phyloP scores from a whole-genome alignment of 2,113 vertebrate species.

The Alectura lathami region DNA sequence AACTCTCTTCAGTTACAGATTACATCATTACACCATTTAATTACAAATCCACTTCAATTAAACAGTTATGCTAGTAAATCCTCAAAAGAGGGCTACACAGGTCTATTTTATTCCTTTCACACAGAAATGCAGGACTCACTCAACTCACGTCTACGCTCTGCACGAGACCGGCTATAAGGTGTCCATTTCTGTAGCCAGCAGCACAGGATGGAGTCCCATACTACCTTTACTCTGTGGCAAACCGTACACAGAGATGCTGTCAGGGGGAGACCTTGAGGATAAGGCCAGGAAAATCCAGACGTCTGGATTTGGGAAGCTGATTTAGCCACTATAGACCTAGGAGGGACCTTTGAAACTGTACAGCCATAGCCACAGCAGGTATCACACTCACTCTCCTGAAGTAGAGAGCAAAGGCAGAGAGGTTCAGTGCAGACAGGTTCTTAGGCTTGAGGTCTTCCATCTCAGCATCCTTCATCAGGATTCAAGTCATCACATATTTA shows the following conservation, averaged over 20 bases:
- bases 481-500: background rate
- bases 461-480: background rate
- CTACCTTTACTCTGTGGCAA: background rate
- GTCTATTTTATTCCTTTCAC: background rate
- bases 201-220: background rate
- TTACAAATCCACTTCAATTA: background rate
- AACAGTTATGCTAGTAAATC: background rate
- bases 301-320: background rate
- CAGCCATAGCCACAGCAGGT: too few species aligned
- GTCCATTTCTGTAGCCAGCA: background rate
- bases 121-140: too few species aligned
- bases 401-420: background rate
- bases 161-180: background rate
- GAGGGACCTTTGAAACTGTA: too few species aligned
- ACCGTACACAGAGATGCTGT: background rate
- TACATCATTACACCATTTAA: background rate
- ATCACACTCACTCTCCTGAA: background rate
- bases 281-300: background rate
- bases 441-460: background rate
- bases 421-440: background rate
- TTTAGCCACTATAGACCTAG: background rate
- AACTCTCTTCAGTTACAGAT: background rate
- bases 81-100: background rate
- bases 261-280: background rate
- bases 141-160: background rate